These are phyloP conservation scores for Lepus townsendii DNA, from an alignment of 2,797 vertebrate genomes.

Conservation along the genomic window DNA sequence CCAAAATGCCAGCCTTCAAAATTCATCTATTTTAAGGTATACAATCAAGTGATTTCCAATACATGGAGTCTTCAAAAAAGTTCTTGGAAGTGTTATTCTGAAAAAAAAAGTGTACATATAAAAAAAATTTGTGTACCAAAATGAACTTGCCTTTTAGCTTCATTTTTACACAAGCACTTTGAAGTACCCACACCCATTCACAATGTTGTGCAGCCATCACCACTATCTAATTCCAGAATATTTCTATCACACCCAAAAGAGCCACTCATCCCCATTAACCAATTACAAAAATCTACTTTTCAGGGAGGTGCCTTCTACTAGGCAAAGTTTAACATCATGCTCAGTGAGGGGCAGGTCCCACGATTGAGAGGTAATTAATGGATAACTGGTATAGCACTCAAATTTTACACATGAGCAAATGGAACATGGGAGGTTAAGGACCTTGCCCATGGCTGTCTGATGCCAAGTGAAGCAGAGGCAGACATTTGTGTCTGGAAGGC, in stretches of 20 bases:
- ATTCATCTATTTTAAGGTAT: background rate
- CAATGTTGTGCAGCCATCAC: background rate
- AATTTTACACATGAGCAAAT: background rate
- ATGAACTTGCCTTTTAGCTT: too few species aligned
- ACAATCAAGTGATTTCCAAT: background rate
- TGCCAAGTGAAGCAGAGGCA: background rate
- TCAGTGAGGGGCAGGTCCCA: background rate
- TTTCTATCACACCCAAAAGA: background rate
- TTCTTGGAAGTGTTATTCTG: too few species aligned
- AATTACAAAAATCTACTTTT: background rate
- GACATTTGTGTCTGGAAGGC: background rate
- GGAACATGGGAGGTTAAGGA: background rate
- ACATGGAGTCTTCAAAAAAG: too few species aligned
- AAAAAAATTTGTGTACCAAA: too few species aligned
- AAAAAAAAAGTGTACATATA: too few species aligned
- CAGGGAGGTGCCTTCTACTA: background rate
- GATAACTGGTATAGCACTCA: background rate
- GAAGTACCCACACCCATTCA: background rate
- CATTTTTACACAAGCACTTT: too few species aligned
- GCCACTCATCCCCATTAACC: background rate
- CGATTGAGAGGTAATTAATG: background rate
- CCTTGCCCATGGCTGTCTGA: background rate
- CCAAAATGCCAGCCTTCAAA: background rate
- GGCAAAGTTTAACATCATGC: background rate
- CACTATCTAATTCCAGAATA: constrained; percentile 16